A percentile compares a stretch with the other conserved stretches of the same genome.
These are phyloP conservation scores for Stratiomys singularior DNA, from an alignment of 2,888 invertebrate genomes.

Conservation along the genomic window DNA sequence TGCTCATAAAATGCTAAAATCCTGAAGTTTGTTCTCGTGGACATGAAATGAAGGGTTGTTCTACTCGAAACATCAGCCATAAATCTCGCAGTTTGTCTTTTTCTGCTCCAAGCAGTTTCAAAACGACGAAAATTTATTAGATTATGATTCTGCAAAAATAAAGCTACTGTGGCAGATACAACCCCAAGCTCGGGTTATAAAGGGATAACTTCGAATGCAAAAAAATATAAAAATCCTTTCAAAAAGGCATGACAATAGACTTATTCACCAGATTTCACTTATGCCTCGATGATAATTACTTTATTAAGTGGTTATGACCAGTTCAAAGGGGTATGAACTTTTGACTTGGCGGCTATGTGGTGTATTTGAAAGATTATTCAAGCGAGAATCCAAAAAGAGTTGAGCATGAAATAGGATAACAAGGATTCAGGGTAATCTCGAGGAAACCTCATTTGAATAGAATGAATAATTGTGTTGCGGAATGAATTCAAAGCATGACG, in stretches of 20 bases:
- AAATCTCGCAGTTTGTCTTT: slow-evolving; percentile 47
- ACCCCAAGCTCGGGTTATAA: background rate
- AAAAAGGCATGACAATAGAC: slow-evolving; percentile 47
- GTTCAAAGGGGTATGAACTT: slow-evolving; percentile 35
- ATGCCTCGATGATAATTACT: slow-evolving; percentile 51
- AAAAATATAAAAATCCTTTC: slow-evolving; percentile 22
- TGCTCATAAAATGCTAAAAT: slow-evolving; percentile 35
- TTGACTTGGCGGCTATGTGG: slow-evolving; percentile 32
- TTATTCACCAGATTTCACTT: slow-evolving; percentile 46
- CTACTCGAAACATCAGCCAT: slow-evolving; percentile 45
- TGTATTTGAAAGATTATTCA: slow-evolving; percentile 48
- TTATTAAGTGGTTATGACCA: slow-evolving; percentile 48
- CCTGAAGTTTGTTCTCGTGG: slow-evolving; percentile 41
- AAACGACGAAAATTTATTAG: slow-evolving; percentile 51
- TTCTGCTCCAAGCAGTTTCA: slow-evolving; percentile 47
- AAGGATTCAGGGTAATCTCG: slow-evolving; percentile 12
- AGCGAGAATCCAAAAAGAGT: slow-evolving; percentile 39
- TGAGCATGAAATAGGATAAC: slow-evolving; percentile 40
- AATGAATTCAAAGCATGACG: no score
- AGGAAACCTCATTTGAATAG: no score
- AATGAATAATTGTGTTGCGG: no score
- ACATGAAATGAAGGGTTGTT: slow-evolving; percentile 49
- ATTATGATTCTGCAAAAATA: slow-evolving; percentile 46
- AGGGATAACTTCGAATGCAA: slow-evolving; percentile 26
- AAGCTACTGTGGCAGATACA: slow-evolving; percentile 29